These are phyloP conservation scores for Hymenochirus boettgeri DNA, from an alignment of 2,113 vertebrate species.

Conservation along the genomic window DNA sequence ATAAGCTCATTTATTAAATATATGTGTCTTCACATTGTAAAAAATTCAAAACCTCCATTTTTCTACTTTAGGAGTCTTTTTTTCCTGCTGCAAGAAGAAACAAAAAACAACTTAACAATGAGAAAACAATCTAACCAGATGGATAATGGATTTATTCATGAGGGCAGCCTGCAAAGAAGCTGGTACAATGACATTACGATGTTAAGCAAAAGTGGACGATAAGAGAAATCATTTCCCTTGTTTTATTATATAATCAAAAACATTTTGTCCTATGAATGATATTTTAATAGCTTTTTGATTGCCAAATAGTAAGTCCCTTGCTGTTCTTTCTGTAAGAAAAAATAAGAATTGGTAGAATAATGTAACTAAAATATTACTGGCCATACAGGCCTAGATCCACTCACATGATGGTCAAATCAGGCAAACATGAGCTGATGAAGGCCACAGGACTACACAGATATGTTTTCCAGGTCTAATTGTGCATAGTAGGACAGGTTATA, in stretches of 20 bases:
- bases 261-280: conserved; percentile 26
- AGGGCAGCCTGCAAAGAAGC: conserved; percentile 27
- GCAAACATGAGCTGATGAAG: too few relatives aligned
- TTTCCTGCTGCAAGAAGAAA: conserved; percentile 16
- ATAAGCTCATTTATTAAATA: conserved; percentile 34
- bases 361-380: neutral
- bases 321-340: conserved; percentile 3
- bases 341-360: conserved; percentile 18
- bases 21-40: conserved; percentile 34
- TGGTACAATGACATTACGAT: conserved; percentile 36
- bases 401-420: too few relatives aligned
- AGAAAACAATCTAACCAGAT: conserved; percentile 40
- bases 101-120: conserved; percentile 5
- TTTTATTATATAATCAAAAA: conserved; percentile 16
- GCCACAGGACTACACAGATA: too few relatives aligned
- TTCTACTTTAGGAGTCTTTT: conserved; percentile 38
- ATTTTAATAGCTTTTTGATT: conserved; percentile 9
- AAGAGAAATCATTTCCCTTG: conserved; percentile 5
- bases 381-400: too few relatives aligned
- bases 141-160: conserved; percentile 43
- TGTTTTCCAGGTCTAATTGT: too few relatives aligned
- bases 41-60: conserved; percentile 34
- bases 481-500: too few relatives aligned
- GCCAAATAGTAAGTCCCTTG: conserved; percentile 1
- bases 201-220: conserved; percentile 30